Evolutionary conservation across 2,113 vertebrate species (phyloP), one percentile per base, ranked within the genome.

Genomic region (Tonatia bakeri): DNA sequence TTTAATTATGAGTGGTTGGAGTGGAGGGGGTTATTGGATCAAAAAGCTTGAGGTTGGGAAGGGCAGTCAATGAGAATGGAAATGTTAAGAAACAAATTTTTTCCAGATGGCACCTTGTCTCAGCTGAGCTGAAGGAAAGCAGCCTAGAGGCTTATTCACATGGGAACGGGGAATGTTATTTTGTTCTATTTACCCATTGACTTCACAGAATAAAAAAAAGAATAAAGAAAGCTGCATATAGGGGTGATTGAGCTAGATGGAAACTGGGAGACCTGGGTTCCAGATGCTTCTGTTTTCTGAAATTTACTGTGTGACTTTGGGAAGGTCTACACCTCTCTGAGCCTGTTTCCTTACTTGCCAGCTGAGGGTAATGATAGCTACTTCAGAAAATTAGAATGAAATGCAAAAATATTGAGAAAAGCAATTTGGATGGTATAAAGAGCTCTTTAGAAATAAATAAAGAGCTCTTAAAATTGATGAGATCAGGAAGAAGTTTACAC

Each of bases 51-150:
- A 89, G 45, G 40, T 85, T 90, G 36, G 54, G 81, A 47, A 80
- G 26, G 61, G 52, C 43, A 76, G 76, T 88, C 95, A 92, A 92
- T 94, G 65, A 95, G 76, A 64, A 85, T 97, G 87, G 94, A 96
- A 96, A 94, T 45, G 36, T 90, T 93, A 94, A 87, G 84, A 81
- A 95, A 92, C 61, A 70, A 92, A 93, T 94, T 81, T 92, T 96
- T 97, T 91, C 90, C 90, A 96, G 84, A 96, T 97, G 94, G 96
- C 65, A 76, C 28, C 92, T 96, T 79, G 77, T 92, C 86, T 98
- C 47, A 54, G n/a, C 54, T 33, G 73, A 94, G 73, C 67, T 92
- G 56, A 94, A 87, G 31, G 6, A 90, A 91, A 89, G n/a, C 56
- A 73, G 33, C 52, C 43, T 75, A 91, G 61, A 86, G 50, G 28